Evolutionary conservation across 2,888 invertebrate genomes (phyloP), one percentile per base, ranked within the genome.

Genomic region (Rhodophaea formosa): DNA sequence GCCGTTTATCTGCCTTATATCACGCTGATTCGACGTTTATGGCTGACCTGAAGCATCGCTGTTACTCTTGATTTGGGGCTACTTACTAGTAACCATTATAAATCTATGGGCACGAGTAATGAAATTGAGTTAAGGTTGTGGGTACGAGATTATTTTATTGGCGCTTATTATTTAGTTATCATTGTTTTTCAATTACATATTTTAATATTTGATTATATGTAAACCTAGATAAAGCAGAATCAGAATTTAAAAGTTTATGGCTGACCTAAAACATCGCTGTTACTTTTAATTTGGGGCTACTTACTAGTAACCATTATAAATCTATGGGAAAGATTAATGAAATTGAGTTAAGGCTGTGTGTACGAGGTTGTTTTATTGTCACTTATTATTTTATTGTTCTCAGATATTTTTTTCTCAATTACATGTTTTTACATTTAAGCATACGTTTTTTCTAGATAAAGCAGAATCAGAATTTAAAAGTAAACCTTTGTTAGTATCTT

Each of bases 11-110:
- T 86, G 77, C 77, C 79, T 82, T 89, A 88, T 86, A 86, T 86
- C 86, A 86, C 80, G 78, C 79, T 87, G 87, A 89, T 87, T 86
- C 85, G 89, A 89, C 89, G 75, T 90, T 89, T 86, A 88, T 84
- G 70, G 85, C 77, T 76, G 71, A 72, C 72, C 80, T 79, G 80
- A 75, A 77, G 72, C 74, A 68, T 77, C 74, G 73, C 75, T 72
- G 76, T 76, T 75, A 74, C 75, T 79, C 78, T 78, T 82, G 78
- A 79, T 83, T 81, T 74, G 74, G 70, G 64, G 69, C 63, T 70
- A 69, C 70, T 71, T 71, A 70, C 70, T 65, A 63, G 70, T 73
- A 75, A 71, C 70, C 74, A 69, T 65, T 65, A 65, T 56, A 56
- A 56, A 56, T 56, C 56, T 56, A 43, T 10, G 42, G 49, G 49